A percentile compares a stretch with the other conserved stretches of the same genome.
Conservation (phyloP, 2,888 invertebrate genomes). For the Steinernema scapterisci region DNA sequence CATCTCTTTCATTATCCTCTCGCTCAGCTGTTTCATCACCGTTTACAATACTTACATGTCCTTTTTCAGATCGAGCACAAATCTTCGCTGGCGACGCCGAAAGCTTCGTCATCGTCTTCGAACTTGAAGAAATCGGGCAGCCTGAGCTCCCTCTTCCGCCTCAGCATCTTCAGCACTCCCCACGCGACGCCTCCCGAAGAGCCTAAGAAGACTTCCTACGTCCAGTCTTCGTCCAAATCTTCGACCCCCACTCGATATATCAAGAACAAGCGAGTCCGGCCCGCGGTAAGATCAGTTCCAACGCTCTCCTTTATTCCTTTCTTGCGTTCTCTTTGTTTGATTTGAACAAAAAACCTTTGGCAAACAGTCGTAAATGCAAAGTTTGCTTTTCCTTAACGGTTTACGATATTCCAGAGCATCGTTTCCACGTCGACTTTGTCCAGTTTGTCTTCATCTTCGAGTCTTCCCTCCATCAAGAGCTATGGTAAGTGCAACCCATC, state of each 20-base stretch:
- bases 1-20: no score
- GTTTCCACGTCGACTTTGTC: slow-evolving; percentile 21
- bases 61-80: neutral
- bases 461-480: slow-evolving; percentile 22
- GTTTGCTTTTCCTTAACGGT: slow-evolving; percentile 20
- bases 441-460: slow-evolving; percentile 5
- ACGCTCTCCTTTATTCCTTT: no score
- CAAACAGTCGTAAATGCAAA: slow-evolving; percentile 14
- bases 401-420: slow-evolving; percentile 10
- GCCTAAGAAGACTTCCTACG: neutral
- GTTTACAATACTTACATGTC: no score
- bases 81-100: slow-evolving; percentile 14
- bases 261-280: neutral
- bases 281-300: slow-evolving; percentile 5
- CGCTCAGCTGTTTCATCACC: no score
- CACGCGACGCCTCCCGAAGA: neutral
- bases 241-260: slow-evolving; percentile 19
- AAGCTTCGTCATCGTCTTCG: neutral
- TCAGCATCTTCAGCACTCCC: neutral
- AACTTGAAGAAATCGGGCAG: slow-evolving; percentile 24
- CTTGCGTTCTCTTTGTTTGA: neutral
- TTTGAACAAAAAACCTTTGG: neutral
- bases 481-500: slow-evolving; percentile 18
- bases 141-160: slow-evolving; percentile 27
- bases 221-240: neutral